Percentiles rank a stretch among this genome's conserved stretches.
Conservation (phyloP, 1,140 invertebrate species). For the Bemisia tabaci region DNA sequence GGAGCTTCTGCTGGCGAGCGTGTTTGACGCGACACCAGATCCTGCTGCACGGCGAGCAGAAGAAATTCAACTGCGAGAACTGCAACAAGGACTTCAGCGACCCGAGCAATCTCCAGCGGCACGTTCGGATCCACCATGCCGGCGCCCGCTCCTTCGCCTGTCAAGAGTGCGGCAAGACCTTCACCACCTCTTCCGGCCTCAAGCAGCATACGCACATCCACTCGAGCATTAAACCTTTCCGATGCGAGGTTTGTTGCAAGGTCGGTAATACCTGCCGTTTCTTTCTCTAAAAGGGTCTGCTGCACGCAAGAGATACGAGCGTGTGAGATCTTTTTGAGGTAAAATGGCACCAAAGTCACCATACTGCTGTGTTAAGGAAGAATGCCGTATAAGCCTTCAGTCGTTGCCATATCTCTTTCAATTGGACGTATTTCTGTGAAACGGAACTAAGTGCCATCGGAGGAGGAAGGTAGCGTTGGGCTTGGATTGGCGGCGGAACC, state of each 20-base stretch:
- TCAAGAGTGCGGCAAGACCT: slow-evolving; percentile 95
- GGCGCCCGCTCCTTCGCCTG: slow-evolving; percentile 90
- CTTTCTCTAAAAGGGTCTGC: too few species aligned
- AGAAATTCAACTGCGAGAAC: slow-evolving; percentile 84
- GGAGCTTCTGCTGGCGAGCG: slow-evolving; percentile 65
- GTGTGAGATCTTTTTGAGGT: too few species aligned
- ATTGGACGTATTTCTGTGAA: too few species aligned
- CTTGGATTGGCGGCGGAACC: too few species aligned
- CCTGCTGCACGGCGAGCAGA: slow-evolving; percentile 56
- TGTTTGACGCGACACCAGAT: slow-evolving; percentile 70
- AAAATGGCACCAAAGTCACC: too few species aligned
- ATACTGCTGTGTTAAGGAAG: too few species aligned
- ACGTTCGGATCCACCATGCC: slow-evolving; percentile 86
- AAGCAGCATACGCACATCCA: slow-evolving; percentile 99
- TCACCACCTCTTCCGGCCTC: slow-evolving; percentile 89
- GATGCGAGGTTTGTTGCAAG: slow-evolving; percentile 82
- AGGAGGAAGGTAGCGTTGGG: too few species aligned
- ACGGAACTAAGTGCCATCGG: too few species aligned
- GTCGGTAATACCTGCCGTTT: slow-evolving; percentile 27
- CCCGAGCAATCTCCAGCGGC: slow-evolving; percentile 87
- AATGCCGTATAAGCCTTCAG: too few species aligned
- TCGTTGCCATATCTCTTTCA: too few species aligned
- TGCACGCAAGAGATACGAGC: too few species aligned
- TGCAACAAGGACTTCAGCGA: slow-evolving; percentile 90
- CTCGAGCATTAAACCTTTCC: slow-evolving; percentile 94